A percentile compares a stretch with the other conserved stretches of the same genome.
These are phyloP conservation scores for Holothuria leucospilota DNA, from an alignment of 53 echinoderm and acorn worm genomes.

Conservation along the genomic window DNA sequence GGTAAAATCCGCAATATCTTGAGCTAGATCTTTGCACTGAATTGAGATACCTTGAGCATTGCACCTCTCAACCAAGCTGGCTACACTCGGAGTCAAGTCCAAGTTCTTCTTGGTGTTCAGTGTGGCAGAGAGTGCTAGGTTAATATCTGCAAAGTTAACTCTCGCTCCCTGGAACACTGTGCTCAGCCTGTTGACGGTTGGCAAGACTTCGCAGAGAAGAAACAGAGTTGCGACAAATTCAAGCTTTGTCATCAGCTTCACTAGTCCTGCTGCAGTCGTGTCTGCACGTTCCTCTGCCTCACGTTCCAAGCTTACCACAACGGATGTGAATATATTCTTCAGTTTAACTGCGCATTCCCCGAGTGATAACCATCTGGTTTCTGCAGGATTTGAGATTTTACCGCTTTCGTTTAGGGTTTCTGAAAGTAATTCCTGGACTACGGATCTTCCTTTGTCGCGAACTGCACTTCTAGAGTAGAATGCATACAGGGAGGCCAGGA, in stretches of 20 bases:
- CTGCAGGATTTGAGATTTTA: not conserved
- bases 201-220: slow-evolving; percentile 12
- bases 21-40: too few species aligned
- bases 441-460: slow-evolving; percentile 1
- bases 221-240: not conserved
- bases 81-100: not conserved
- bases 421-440: slow-evolving; percentile 28
- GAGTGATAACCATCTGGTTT: slow-evolving; percentile 21
- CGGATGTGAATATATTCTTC: not conserved
- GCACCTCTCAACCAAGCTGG: not conserved
- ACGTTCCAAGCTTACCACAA: slow-evolving; percentile 4
- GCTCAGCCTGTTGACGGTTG: slow-evolving; percentile 59
- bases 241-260: slow-evolving; percentile 4
- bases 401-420: slow-evolving; percentile 11
- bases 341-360: slow-evolving; percentile 7
- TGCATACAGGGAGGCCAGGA: slow-evolving; percentile 40
- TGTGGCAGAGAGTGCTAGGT: too few species aligned
- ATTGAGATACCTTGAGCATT: not conserved
- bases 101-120: too few species aligned
- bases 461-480: slow-evolving; percentile 63
- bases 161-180: slow-evolving; percentile 34
- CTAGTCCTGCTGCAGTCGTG: not conserved
- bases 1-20: too few species aligned
- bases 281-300: slow-evolving; percentile 17
- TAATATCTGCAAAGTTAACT: slow-evolving; percentile 12